Percentiles rank a stretch among this genome's conserved stretches.
Conservation (phyloP, 2,888 invertebrate genomes). For the Sycophila texana region DNA sequence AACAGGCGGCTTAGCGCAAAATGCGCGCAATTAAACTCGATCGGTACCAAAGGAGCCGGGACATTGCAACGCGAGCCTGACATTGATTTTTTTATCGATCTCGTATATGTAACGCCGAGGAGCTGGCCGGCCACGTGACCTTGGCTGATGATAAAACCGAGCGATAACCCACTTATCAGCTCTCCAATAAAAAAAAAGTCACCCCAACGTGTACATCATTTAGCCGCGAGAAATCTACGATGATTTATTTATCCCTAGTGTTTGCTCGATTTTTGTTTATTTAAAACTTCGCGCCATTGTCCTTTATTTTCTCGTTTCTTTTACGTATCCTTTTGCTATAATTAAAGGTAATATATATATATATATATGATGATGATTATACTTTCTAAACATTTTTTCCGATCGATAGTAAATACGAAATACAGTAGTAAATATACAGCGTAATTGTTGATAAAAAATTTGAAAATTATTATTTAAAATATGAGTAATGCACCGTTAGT, state of each 20-base stretch:
- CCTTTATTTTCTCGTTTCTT: too few species aligned
- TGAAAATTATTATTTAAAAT: conserved; percentile 25
- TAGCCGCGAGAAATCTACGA: conserved; percentile 32
- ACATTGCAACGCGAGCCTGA: conserved; percentile 44
- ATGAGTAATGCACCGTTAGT: not conserved
- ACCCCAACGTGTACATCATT: conserved; percentile 24
- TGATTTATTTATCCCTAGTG: not conserved
- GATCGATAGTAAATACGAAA: too few species aligned
- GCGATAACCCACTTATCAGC: conserved; percentile 60
- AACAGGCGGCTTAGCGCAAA: conserved; percentile 9
- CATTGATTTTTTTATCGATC: conserved; percentile 52
- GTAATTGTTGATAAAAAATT: conserved; percentile 33
- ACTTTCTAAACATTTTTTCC: too few species aligned
- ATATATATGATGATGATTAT: too few species aligned
- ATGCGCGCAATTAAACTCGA: conserved; percentile 12
- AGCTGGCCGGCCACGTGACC: conserved; percentile 43
- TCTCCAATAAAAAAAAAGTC: conserved; percentile 46
- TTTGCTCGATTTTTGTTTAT: too few species aligned
- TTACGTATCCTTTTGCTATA: too few species aligned
- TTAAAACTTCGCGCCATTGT: not conserved
- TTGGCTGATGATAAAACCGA: conserved; percentile 47
- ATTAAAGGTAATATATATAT: too few species aligned
- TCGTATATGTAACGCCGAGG: conserved; percentile 11
- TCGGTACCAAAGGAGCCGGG: not conserved
- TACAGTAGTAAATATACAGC: too few species aligned